Conservation (phyloP, 2,797 vertebrate species). For the Enteromius argenteus region DNA sequence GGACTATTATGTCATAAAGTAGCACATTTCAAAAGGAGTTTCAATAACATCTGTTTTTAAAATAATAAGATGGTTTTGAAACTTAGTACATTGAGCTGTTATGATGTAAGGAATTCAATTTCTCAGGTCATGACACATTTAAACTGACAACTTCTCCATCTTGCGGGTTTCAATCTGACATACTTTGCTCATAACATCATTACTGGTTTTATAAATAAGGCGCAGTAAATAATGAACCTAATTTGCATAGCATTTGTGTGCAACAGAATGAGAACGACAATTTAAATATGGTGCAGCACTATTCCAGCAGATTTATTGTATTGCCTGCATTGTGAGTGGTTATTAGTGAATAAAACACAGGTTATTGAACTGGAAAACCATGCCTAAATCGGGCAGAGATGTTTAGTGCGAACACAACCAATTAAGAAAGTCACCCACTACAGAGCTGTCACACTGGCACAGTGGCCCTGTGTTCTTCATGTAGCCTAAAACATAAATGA, state of each 20-base stretch:
- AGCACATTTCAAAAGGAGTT: neutral
- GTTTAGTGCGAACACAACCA: neutral
- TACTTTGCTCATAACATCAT: neutral
- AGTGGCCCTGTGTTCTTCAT: neutral
- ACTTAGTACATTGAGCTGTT: neutral
- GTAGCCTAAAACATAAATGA: neutral
- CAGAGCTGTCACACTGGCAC: constrained; percentile 1
- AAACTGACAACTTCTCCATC: neutral
- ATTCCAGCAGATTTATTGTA: neutral
- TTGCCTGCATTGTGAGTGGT: neutral
- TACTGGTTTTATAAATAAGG: neutral
- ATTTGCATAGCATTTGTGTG: neutral
- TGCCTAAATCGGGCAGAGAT: neutral
- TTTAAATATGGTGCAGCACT: neutral
- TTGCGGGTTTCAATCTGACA: neutral
- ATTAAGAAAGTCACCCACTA: neutral
- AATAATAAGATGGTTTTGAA: neutral
- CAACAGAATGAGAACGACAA: neutral
- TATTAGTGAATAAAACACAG: constrained; percentile 1
- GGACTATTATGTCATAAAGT: neutral
- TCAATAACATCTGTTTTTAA: neutral
- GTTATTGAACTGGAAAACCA: neutral
- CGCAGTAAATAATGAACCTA: neutral
- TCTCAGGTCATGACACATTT: neutral
- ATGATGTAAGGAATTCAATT: neutral